Base-by-base conservation (phyloP, 1,140 invertebrate species). In the Episyrphus balteatus region DNA sequence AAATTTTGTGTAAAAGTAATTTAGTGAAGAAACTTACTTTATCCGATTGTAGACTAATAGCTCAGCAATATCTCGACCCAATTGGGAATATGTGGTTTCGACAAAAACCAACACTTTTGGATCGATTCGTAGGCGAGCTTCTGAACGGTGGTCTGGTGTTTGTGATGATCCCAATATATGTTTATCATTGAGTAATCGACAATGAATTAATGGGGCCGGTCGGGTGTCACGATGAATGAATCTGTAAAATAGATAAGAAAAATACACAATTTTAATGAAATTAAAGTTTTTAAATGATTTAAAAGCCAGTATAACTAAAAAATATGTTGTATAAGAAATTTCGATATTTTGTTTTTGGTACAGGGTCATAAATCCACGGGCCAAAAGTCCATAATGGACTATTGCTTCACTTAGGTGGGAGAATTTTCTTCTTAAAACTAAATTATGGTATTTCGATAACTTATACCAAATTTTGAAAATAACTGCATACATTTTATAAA, bases 101-200 rank as follows among this genome's bases (percentile, higher is more conserved):
- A 92, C 89, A 66, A 96, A 91, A 47, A 97, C 84, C 50, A 97
- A 74, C 50, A 95, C 89, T 70, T 92, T 92, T 26, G 88, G 83
- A 71, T 94, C 90, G 63, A 92, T 88, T 45, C 86, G 78, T 30
- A 90, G 68, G 21, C 84, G 75, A 44, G 86, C 85, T 57, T 86
- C 84, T 18, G 84, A 84, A 37, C 84, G 79, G 70, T 94, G 90
- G 69, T 88, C 84, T 36, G 81, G 79, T 34, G 79, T 78, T 17
- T 74, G 71, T 21, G 73, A 70, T 32, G 70, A 66, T 52, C 77
- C 73, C 14, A 69, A 58, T 46, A 76, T 70, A 45, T 76, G 70
- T 48, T 80, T 80, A 34, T 78, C 78, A 54, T 74, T 75, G 31
- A 83, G 70, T 53, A 85, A 75, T 46, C 82, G 82, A 68, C 87